Base-by-base conservation (phyloP, 2,797 vertebrate genomes). In the Sus cebifrons region DNA sequence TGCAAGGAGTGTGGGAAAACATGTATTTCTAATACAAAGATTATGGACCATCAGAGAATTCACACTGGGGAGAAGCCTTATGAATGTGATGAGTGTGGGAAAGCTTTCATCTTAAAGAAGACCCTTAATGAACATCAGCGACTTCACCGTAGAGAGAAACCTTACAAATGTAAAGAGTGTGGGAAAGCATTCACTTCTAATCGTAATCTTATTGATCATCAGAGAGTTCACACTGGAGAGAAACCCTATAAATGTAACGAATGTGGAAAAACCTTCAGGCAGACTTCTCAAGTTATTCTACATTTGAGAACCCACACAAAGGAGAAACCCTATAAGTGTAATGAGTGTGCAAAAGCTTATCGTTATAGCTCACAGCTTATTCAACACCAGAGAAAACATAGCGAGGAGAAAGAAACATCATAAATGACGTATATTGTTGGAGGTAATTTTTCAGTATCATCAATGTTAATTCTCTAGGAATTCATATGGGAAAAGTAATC, bases 181-280 rank as follows among this genome's bases (percentile, higher is more conserved):
- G 98, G 97, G n/a, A 98, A 98, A 95, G 95, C 98, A 73, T 98
- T 98, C 75, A 98, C 98, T 52, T 98, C 97, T 49, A 98, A 98
- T 81, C 91, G 98, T 16, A 98, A 98, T 88, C 97, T 98, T 27
- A 91, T 97, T 44, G 98, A 98, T 9, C 98, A 98, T 25, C 97
- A 93, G 54, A 97, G 98, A 75, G 97, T 98, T 25, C 98, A 98
- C 32, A 98, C 98, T 1, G 98, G 98, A 4, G 98, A 98, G 97
- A 98, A 98, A 77, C 98, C 98, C 32, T 98, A 98, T 79, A 95
- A 95, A 62, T 98, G 98, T 93, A 91, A 92, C 0, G 98, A 98
- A 21, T 98, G 98, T 12, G 98, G 98, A 15, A 98, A 98, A 91
- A 97, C 95, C 90, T 98, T 98, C 86, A 97, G 98, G 32, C 97